Conservation (phyloP, 2,888 invertebrate genomes). For the Axea sp. region DNA sequence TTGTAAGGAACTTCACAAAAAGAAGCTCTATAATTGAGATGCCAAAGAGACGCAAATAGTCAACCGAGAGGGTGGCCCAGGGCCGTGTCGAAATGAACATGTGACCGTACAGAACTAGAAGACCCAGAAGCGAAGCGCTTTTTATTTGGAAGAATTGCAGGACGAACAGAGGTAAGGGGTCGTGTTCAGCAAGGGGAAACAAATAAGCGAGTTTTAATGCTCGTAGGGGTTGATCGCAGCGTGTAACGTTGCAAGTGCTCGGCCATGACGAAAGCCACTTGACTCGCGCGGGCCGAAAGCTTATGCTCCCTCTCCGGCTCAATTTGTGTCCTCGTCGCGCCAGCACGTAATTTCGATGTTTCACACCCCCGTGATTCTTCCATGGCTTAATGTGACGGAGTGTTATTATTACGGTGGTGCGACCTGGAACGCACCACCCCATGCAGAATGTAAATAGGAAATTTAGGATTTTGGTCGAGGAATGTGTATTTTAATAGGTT, state of each 20-base stretch:
- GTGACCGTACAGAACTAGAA: constrained; percentile 38
- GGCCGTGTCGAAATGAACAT: constrained; percentile 30
- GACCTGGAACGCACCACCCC: constrained; percentile 46
- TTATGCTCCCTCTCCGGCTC: constrained; percentile 51
- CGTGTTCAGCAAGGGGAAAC: constrained; percentile 57
- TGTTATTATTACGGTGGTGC: constrained; percentile 50
- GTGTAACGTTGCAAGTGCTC: constrained; percentile 61
- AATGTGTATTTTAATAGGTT: no score
- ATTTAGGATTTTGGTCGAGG: no score
- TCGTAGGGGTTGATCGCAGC: constrained; percentile 61
- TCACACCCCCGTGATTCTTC: constrained; percentile 62
- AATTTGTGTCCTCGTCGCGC: constrained; percentile 34
- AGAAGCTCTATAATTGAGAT: constrained; percentile 54
- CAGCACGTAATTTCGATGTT: constrained; percentile 61
- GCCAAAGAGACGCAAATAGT: constrained; percentile 24
- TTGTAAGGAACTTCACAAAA: constrained; percentile 23
- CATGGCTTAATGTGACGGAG: constrained; percentile 41
- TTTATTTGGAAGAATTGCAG: constrained; percentile 23
- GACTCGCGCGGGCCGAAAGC: constrained; percentile 63
- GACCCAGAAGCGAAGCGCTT: constrained; percentile 27
- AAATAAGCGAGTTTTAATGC: constrained; percentile 70
- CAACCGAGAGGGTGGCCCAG: constrained; percentile 20
- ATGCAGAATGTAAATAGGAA: not conserved
- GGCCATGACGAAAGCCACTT: constrained; percentile 67
- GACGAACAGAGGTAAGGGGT: constrained; percentile 16